phyloP scores from a whole-genome alignment of 1,140 invertebrate species.

The Hypothenemus hampei region DNA sequence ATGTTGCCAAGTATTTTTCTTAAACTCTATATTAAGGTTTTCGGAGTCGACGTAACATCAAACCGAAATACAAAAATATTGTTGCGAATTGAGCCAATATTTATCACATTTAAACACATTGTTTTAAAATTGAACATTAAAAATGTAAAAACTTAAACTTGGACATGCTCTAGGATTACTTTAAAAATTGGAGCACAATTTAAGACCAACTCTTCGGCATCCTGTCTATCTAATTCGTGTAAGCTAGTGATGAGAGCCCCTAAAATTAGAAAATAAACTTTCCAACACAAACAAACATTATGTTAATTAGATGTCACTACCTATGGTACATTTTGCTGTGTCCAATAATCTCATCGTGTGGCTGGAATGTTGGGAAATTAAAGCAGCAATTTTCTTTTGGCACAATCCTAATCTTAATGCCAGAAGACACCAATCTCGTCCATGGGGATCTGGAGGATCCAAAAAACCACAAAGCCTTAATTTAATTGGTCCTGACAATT shows the following conservation, averaged over 20 bases:
- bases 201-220: slow-evolving; percentile 39
- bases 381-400: slow-evolving; percentile 43
- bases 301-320: slow-evolving; percentile 31
- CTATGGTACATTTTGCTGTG: slow-evolving; percentile 43
- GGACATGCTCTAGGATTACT: slow-evolving; percentile 29
- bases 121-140: too few species aligned
- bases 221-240: slow-evolving; percentile 40
- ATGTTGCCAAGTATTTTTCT: too few species aligned
- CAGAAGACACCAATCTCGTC: slow-evolving; percentile 78
- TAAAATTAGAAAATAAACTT: slow-evolving; percentile 27
- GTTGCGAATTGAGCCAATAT: too few species aligned
- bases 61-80: too few species aligned
- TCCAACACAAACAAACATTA: too few species aligned
- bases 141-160: slow-evolving; percentile 3
- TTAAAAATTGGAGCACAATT: slow-evolving; percentile 38
- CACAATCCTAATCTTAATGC: slow-evolving; percentile 66
- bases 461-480: slow-evolving; percentile 58
- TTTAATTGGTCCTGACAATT: slow-evolving; percentile 48
- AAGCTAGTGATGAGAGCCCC: slow-evolving; percentile 41
- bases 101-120: too few species aligned
- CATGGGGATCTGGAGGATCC: slow-evolving; percentile 73
- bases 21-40: too few species aligned
- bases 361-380: slow-evolving; percentile 43
- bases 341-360: slow-evolving; percentile 43
- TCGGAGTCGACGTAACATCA: too few species aligned